Evolutionary conservation across 2,888 invertebrate genomes (phyloP), one percentile per base, ranked within the genome.

Genomic region (Phyllotreta cruciferae): DNA sequence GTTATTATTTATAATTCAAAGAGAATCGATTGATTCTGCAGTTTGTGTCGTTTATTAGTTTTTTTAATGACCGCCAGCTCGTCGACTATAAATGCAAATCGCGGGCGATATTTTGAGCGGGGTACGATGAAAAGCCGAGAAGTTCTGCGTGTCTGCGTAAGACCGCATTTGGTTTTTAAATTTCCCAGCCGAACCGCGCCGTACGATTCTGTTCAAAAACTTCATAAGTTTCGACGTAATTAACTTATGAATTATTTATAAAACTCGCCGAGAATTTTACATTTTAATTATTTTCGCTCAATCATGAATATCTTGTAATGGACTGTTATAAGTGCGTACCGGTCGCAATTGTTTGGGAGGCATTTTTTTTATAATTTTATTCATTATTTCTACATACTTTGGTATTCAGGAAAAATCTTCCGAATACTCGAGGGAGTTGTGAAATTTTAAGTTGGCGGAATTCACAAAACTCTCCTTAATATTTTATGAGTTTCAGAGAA

Each of bases 161-260:
- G n/a, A 52, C 39, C 50, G 9, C 34, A 52, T 65, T 65, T 62
- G 65, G 54, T 64, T 62, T 62, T 58, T 62, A 62, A 65, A 62
- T 62, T 63, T 57, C 3, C 24, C 37, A 49, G 2, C 57, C 39
- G 2, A 34, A 50, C 49, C 55, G 45, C 35, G 50, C 38, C 34
- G 39, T 36, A 3, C 7, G 37, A 56, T 49, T 57, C 14, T 41
- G 8, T 36, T 45, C 24, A 34, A 56, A 58, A 57, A 58, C 53
- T 62, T 65, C 35, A 64, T 62, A 62, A 65, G 58, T 58, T 65
- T 58, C 42, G 24, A 14, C 41, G 58, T 65, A 62, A 62, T 65
- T 55, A 62, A 65, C 62, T 65, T 58, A 65, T 65, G 65, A 62
- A 65, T 65, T 62, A 65, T 65, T 65, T 55, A 65, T 62, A 7